phyloP scores from a whole-genome alignment of 2,113 vertebrate genomes.

The Ptychochromis oligacanthus region DNA sequence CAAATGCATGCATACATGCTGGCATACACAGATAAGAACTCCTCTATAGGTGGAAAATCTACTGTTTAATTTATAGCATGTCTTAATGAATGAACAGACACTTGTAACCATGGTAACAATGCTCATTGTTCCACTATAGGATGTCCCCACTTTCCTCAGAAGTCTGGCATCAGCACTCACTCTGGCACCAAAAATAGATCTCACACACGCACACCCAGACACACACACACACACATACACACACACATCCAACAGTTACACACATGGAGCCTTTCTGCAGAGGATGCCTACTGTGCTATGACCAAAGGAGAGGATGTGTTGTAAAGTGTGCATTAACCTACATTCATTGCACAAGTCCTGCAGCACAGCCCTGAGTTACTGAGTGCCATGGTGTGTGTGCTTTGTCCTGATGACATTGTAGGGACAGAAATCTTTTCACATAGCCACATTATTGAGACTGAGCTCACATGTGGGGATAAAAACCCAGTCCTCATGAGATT shows the following conservation, averaged over 20 bases:
- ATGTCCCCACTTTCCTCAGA: slow-evolving; percentile 46
- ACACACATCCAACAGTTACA: background rate
- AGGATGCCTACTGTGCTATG: background rate
- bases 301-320: slow-evolving; percentile 51
- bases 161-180: slow-evolving; percentile 42
- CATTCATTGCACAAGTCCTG: slow-evolving; percentile 45
- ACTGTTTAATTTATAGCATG: background rate
- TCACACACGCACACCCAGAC: background rate
- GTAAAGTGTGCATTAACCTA: slow-evolving; percentile 78
- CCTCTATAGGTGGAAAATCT: background rate
- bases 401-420: slow-evolving; percentile 10
- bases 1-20: background rate
- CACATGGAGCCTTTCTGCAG: slow-evolving; percentile 10
- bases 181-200: slow-evolving; percentile 64
- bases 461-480: background rate
- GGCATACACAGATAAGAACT: background rate
- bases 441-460: background rate
- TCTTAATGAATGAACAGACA: slow-evolving; percentile 30
- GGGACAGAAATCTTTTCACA: slow-evolving; percentile 13
- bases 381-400: background rate
- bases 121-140: slow-evolving; percentile 31
- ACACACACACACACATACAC: background rate
- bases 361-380: slow-evolving; percentile 49
- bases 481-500: background rate
- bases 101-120: slow-evolving; percentile 69